Conservation (phyloP, 2,888 invertebrate species). For the Pecten maximus region DNA sequence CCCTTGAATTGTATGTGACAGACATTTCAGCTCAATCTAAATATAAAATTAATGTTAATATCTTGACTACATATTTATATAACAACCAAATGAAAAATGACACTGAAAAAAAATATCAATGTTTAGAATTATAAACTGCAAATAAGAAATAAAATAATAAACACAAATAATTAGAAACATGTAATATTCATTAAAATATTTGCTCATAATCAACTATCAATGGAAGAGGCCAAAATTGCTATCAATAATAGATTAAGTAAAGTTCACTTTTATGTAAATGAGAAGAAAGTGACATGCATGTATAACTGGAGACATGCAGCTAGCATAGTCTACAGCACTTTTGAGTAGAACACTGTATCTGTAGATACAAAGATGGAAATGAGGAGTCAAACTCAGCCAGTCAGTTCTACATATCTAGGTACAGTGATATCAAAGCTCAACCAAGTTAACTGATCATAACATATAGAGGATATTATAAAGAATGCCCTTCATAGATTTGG, state of each 20-base stretch:
- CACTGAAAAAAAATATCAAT: not conserved
- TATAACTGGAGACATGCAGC: not conserved
- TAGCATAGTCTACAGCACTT: not conserved
- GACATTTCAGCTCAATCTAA: not conserved
- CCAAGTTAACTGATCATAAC: too few species aligned
- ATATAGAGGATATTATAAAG: too few species aligned
- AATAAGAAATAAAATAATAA: not conserved
- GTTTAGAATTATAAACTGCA: not conserved
- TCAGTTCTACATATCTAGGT: not conserved
- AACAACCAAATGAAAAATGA: not conserved
- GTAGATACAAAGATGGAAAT: constrained; percentile 3
- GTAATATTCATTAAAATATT: not conserved
- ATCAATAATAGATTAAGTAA: not conserved
- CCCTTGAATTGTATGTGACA: not conserved
- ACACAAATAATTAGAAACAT: not conserved
- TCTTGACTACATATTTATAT: not conserved
- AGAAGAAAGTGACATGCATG: constrained; percentile 2
- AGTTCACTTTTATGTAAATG: not conserved
- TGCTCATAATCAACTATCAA: not conserved
- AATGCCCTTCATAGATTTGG: too few species aligned
- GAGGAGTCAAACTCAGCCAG: not conserved
- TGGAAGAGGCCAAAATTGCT: not conserved
- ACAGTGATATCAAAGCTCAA: not conserved
- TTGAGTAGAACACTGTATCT: not conserved
- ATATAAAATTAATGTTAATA: not conserved